Base-by-base conservation (phyloP, 2,888 invertebrate species). In the Nomada ferruginata region DNA sequence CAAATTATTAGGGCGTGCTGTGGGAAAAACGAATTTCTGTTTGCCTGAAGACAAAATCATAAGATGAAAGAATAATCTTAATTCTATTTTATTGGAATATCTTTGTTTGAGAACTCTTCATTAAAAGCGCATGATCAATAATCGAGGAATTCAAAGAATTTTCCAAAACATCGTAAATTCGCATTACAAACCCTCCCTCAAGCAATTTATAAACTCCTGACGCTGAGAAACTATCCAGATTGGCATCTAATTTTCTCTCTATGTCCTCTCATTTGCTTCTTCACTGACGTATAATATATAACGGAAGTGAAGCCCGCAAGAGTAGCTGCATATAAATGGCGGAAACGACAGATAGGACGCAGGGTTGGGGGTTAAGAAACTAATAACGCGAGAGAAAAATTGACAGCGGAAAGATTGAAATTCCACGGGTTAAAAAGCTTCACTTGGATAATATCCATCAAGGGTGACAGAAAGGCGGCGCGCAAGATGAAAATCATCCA, bases 371-470 rank as follows among this genome's bases (percentile, higher is more conserved):
- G 44, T 61, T 61, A 59, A 71, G 73, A 50, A 53, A 71, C 64
- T 55, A 69, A 65, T 50, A 73, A 76, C 71, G 53, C 53, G 52
- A 69, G 72, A 66, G 74, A 79, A 79, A 76, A 85, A 85, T 87
- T 89, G 90, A 90, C 90, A 87, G 85, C 72, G 70, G 78, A 89
- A 89, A 90, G 87, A 90, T 90, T 86, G 89, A 88, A 89, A 88
- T 90, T 89, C 86, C 84, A 71, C 78, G 66, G 83, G 83, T 87
- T 87, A 87, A 89, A 87, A 85, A 87, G 85, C 83, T 88, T 84
- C 63, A 20, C 11, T 11, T 15, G 81, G 42, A 68, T 20, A 63
- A 66, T 71, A 72, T 78, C 80, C 63, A 64, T 80, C 79, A 61
- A 42, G 47, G 44, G 2, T 74, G 59, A 60, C 72, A 60, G 72